phyloP scores from a whole-genome alignment of 2,113 vertebrate genomes.

The Bothrops jararaca region DNA sequence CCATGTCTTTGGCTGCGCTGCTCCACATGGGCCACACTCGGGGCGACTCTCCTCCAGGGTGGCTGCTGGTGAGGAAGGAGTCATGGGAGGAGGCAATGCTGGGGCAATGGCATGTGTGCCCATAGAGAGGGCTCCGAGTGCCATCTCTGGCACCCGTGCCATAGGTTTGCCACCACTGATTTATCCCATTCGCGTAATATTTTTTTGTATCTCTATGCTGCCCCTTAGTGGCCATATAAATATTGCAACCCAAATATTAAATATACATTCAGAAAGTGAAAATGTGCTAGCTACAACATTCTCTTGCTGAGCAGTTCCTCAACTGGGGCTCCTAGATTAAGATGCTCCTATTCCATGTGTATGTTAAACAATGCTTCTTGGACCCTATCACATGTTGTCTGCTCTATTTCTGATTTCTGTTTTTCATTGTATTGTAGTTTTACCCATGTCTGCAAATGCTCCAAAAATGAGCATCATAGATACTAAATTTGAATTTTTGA shows the following conservation, averaged over 20 bases:
- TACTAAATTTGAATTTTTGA: not conserved
- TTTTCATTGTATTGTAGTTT: not conserved
- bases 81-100: too few species aligned
- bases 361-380: not conserved
- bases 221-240: not conserved
- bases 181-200: not conserved
- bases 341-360: not conserved
- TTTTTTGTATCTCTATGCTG: not conserved
- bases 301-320: not conserved
- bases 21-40: too few species aligned
- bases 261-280: not conserved
- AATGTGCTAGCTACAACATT: not conserved
- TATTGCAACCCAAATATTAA: not conserved
- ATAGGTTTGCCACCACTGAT: not conserved
- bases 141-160: too few species aligned
- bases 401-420: not conserved
- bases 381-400: not conserved
- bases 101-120: too few species aligned
- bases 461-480: not conserved
- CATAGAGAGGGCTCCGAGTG: too few species aligned
- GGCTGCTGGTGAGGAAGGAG: too few species aligned
- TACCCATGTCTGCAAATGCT: not conserved
- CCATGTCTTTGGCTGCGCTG: too few species aligned
- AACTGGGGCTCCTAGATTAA: not conserved
- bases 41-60: too few species aligned